Base-by-base conservation (phyloP, 2,888 invertebrate genomes). In the Perizoma flavofasciatum region DNA sequence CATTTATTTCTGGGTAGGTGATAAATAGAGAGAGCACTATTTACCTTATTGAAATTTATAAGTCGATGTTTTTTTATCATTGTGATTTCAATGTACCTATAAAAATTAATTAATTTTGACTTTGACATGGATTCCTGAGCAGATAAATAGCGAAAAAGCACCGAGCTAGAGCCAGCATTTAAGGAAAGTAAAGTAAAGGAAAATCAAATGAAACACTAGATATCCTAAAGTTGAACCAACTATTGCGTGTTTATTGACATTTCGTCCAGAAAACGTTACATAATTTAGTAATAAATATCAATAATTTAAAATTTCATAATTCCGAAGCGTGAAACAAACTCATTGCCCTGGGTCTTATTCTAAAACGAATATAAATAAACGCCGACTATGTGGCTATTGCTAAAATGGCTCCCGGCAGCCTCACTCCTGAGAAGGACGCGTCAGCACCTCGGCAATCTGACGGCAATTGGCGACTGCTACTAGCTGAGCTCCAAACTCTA, bases 241-340 rank as follows among this genome's bases (percentile, higher is more conserved):
- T 92, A 92, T 92, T 91, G 92, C 90, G 86, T 90, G 91, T 93
- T 93, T 93, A 93, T 91, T 92, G 92, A 93, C 91, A 86, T 77
- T 80, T 81, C 85, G 89, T 90, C 88, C 86, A 86, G 83, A 86
- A 87, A 88, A 86, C 83, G 81, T 87, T 88, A 88, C 84, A 85
- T 83, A 79, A 79, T 65, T 72, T 66, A 68, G 53, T 75, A 81
- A 84, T 89, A 85, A 85, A 86, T 82, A 86, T 77, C 65, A 69
- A 70, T 75, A 69, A 74, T 81, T 83, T 76, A 80, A 83, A 85
- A 86, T 87, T 85, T 86, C 49, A 68, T 55, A 58, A 72, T 78
- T 76, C 83, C 82, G 87, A 93, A 93, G 93, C 93, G 90, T 92
- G 91, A 86, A 79, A 85, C 84, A 77, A 78, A 80, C 85, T 86